Evolutionary conservation across 1,140 invertebrate genomes (phyloP), one percentile per base, ranked within the genome.

Genomic region (Cherax quadricarinatus): DNA sequence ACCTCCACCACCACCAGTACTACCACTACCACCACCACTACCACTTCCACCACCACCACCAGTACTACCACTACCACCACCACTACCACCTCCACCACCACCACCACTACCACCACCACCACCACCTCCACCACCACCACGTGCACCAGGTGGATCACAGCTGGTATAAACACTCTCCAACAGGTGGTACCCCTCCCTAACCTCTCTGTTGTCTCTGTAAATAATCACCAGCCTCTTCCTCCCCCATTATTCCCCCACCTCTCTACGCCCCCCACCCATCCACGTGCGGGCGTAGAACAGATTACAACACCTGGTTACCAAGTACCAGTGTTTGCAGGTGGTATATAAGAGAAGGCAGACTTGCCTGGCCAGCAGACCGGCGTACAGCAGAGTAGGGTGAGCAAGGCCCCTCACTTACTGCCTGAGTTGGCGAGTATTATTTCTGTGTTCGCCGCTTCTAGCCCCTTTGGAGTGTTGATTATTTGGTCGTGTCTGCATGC

Each of bases 381-480:
- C 80, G 81, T 60, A 21, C 80, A 41, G 30, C 81, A 85, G 60
- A 62, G 1, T 57, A 18, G 48, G 41, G 21, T 41, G 49, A 70
- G 80, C 48, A 82, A 16, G 49, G 24, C 49, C 66, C 66, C n/a
- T 16, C n/a, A 41, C 51, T n/a, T 24, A 30, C 51, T 41, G 49
- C 30, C 81, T 41, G 60, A 48, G 81, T 49, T 66, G 53, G 53
- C 53, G 4, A 14, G 53, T 57, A 3, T 62, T 75, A 60, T 82
- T 84, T 84, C 80, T 51, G 41, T 84, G 88, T 73, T 18, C 60
- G 88, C 30, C 85, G 82, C 73, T 48, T 83, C 24, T 49, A 24
- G 24, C 60, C 70, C 18, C 82, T 14, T 88, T 81, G 57, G 78
- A 80, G 62, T 24, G 66, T 4, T 18, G 81, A 30, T 62, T 60